Percentiles rank a stretch among this genome's conserved stretches.
Conservation (phyloP, 2,797 vertebrate genomes). For the Onychomys leucogaster region DNA sequence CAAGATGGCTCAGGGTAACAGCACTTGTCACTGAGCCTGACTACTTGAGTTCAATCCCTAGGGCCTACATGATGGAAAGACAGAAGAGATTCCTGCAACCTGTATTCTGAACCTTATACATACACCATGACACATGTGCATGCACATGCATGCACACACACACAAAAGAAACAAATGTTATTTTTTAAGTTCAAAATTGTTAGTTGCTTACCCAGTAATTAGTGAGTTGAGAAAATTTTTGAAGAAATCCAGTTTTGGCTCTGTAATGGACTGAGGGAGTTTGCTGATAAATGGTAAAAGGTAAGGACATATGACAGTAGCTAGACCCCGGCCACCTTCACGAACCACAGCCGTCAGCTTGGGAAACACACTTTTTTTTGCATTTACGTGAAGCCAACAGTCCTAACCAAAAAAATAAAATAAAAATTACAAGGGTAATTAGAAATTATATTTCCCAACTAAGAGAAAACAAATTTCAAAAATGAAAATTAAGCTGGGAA, state of each 20-base stretch:
- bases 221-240: conserved; percentile 92
- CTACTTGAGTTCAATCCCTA: no score
- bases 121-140: not conserved
- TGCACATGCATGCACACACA: not conserved
- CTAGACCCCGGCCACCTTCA: conserved; percentile 95
- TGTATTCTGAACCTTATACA: not conserved
- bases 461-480: conserved; percentile 52
- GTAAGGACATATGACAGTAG: conserved; percentile 94
- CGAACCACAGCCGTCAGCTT: conserved; percentile 94
- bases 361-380: conserved; percentile 95
- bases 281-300: conserved; percentile 97
- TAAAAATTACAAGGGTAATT: conserved; percentile 37
- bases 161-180: not conserved
- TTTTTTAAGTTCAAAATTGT: not conserved
- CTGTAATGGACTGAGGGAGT: conserved; percentile 91
- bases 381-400: conserved; percentile 96
- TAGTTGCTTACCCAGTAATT: conserved; percentile 92
- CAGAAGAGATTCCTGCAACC: not conserved
- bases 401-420: conserved; percentile 88
- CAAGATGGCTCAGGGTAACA: not conserved
- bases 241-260: conserved; percentile 93
- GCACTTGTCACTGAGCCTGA: no score
- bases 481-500: not conserved
- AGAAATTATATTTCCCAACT: conserved; percentile 27
- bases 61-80: no score